These are phyloP conservation scores for Aspidiotus rigidus DNA, from an alignment of 2,888 invertebrate genomes.

Conservation along the genomic window DNA sequence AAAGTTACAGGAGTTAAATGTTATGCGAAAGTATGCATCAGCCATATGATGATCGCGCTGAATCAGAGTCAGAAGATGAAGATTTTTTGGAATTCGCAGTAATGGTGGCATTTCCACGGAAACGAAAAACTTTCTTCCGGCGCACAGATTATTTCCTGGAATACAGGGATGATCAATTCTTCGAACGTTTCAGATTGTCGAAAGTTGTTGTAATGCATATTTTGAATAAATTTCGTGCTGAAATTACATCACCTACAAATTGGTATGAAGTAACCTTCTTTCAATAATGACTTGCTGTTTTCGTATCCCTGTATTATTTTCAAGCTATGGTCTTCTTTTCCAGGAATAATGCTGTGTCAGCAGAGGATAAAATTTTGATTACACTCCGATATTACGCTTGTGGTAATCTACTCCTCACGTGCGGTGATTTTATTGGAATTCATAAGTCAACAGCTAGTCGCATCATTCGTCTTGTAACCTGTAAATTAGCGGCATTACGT, in stretches of 20 bases:
- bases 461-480: slow-evolving; percentile 8
- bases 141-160: not conserved
- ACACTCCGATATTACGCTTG: slow-evolving; percentile 13
- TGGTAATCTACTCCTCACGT: not conserved
- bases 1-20: too few relatives aligned
- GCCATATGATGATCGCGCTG: too few relatives aligned
- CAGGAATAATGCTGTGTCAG: slow-evolving; percentile 11
- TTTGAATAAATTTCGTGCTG: slow-evolving; percentile 3
- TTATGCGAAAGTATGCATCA: too few relatives aligned
- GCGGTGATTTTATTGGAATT: slow-evolving; percentile 10
- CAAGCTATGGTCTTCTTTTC: too few relatives aligned
- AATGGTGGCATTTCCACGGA: slow-evolving; percentile 13
- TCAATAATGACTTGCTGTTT: too few relatives aligned
- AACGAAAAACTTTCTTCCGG: not conserved
- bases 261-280: too few relatives aligned
- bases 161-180: slow-evolving; percentile 10
- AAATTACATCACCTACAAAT: slow-evolving; percentile 10
- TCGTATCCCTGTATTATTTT: too few relatives aligned
- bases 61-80: too few relatives aligned
- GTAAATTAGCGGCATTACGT: slow-evolving; percentile 5
- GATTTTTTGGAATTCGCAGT: slow-evolving; percentile 1
- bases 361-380: slow-evolving; percentile 10
- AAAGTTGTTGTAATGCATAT: slow-evolving; percentile 13
- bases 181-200: slow-evolving; percentile 1
- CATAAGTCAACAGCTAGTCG: slow-evolving; percentile 7